phyloP scores from a whole-genome alignment of 2,797 vertebrate genomes.

The Hippocampus kuda region DNA sequence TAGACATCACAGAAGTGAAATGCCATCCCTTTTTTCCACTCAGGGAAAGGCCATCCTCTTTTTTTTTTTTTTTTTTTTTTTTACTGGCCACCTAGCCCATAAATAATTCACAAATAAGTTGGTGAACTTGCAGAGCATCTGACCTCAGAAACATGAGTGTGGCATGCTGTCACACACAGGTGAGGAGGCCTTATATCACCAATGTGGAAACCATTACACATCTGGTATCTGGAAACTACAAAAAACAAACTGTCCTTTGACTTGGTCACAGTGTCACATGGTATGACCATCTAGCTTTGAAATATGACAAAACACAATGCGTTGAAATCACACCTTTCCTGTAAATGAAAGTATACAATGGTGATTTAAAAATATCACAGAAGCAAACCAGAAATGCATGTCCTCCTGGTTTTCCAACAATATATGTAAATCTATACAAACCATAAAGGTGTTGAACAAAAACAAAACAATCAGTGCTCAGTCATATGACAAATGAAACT shows the following conservation, averaged over 20 bases:
- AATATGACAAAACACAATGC: too few relatives aligned
- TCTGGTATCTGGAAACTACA: conserved; percentile 28
- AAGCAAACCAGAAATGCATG: too few relatives aligned
- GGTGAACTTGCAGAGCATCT: conserved; percentile 22
- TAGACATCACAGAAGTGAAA: conserved; percentile 41
- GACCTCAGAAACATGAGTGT: conserved; percentile 31
- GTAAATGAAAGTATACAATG: too few relatives aligned
- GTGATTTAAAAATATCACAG: too few relatives aligned
- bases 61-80: neutral
- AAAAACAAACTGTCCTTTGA: conserved; percentile 39
- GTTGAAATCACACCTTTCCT: too few relatives aligned
- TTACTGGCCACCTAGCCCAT: conserved; percentile 40
- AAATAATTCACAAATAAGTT: conserved; percentile 49
- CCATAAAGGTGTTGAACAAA: neutral
- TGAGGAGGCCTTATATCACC: conserved; percentile 40
- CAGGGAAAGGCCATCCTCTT: conserved; percentile 38
- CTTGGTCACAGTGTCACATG: conserved; percentile 13
- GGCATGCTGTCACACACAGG: conserved; percentile 35
- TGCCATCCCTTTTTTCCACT: conserved; percentile 24
- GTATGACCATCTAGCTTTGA: neutral
- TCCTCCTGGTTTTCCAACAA: too few relatives aligned
- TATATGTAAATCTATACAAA: neutral
- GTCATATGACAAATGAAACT: too few relatives aligned
- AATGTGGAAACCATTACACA: conserved; percentile 26
- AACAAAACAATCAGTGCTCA: neutral